phyloP scores from a whole-genome alignment of 2,113 vertebrate species.

The Trochalopteron elliotii region DNA sequence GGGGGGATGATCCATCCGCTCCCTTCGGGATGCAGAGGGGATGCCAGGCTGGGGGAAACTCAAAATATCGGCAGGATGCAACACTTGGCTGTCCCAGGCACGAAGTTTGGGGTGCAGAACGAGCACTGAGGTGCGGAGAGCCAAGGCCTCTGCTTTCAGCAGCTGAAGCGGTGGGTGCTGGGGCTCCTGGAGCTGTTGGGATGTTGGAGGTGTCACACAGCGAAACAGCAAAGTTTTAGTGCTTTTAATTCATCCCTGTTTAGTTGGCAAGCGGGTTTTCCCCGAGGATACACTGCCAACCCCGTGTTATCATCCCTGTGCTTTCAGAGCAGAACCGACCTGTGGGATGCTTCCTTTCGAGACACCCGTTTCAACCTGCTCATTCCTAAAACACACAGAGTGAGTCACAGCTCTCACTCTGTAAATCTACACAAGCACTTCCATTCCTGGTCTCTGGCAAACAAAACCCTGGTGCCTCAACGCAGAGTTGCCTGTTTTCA shows the following conservation, averaged over 20 bases:
- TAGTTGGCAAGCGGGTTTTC: neutral
- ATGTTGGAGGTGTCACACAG: neutral
- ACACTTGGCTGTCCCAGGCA: rapidly evolving
- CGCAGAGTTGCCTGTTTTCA: neutral
- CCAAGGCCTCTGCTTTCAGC: neutral
- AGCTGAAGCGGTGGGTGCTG: neutral
- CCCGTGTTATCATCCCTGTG: neutral
- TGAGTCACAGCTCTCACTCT: neutral
- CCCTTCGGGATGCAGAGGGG: neutral
- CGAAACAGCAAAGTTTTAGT: neutral
- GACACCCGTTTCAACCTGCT: neutral
- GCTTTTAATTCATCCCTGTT: neutral
- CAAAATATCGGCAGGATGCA: rapidly evolving
- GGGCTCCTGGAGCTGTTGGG: neutral
- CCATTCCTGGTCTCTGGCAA: neutral
- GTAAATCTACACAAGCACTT: neutral
- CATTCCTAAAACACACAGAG: neutral
- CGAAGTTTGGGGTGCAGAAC: neutral
- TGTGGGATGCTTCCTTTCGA: neutral
- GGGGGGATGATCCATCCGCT: rapidly evolving
- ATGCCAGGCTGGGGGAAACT: neutral
- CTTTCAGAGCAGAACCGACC: neutral
- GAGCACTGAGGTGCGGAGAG: neutral
- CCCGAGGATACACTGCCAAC: neutral
- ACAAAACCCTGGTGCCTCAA: neutral